phyloP scores from a whole-genome alignment of 2,797 vertebrate species.

The Pseudocheirus occidentalis region DNA sequence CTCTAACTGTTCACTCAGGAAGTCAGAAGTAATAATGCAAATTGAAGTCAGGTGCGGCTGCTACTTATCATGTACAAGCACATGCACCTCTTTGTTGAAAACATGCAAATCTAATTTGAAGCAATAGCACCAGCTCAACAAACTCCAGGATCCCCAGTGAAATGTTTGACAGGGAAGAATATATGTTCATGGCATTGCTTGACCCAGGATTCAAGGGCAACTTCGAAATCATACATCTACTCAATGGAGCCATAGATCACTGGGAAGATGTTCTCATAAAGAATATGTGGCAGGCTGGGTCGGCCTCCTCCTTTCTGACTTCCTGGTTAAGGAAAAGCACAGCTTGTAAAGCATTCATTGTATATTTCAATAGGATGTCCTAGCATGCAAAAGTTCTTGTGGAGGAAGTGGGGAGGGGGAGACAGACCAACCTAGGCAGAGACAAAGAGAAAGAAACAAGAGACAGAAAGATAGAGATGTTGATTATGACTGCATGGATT shows the following conservation, averaged over 20 bases:
- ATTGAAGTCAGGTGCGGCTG: slow-evolving; percentile 72
- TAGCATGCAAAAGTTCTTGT: slow-evolving; percentile 7
- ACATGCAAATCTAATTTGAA: slow-evolving; percentile 77
- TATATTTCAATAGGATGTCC: slow-evolving; percentile 55
- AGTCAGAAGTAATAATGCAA: slow-evolving; percentile 72
- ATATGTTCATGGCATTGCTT: slow-evolving; percentile 59
- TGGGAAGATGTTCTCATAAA: slow-evolving; percentile 78
- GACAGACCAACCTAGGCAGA: background rate
- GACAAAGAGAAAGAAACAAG: background rate
- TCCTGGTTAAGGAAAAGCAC: slow-evolving; percentile 60
- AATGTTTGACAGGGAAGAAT: slow-evolving; percentile 71
- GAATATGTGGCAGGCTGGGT: slow-evolving; percentile 76
- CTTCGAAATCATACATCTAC: slow-evolving; percentile 71
- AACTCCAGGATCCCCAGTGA: slow-evolving; percentile 61
- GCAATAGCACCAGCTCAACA: slow-evolving; percentile 60
- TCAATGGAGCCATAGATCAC: slow-evolving; percentile 70
- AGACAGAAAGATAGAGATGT: background rate
- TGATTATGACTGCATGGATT: background rate
- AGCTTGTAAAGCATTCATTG: slow-evolving; percentile 67
- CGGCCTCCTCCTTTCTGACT: slow-evolving; percentile 68
- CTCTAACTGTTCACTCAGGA: slow-evolving; percentile 62
- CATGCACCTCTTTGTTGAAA: slow-evolving; percentile 64
- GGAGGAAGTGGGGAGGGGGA: background rate
- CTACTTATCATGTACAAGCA: slow-evolving; percentile 53
- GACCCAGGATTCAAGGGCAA: slow-evolving; percentile 71